phyloP scores from a whole-genome alignment of 2,797 vertebrate genomes.

The Poeciliopsis paucimaculata region DNA sequence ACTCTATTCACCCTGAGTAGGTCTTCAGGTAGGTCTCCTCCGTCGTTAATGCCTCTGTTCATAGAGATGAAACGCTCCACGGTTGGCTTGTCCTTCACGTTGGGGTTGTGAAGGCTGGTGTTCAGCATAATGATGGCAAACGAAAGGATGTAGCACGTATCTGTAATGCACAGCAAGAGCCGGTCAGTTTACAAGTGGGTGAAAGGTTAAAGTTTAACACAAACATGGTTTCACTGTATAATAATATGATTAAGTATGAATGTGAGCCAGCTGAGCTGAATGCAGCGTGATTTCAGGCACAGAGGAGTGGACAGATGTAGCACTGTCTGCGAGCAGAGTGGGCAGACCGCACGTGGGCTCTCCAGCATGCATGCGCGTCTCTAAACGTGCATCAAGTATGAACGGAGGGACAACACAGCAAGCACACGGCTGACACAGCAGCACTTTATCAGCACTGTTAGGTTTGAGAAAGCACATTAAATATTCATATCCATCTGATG shows the following conservation, averaged over 20 bases:
- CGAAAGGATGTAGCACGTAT: constrained; percentile 96
- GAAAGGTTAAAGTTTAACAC: constrained; percentile 29
- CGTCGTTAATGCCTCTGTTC: constrained; percentile 96
- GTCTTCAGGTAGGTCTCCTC: constrained; percentile 94
- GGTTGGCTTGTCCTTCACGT: constrained; percentile 93
- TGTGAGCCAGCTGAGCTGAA: constrained; percentile 61
- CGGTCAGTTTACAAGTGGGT: neutral
- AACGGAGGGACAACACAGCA: constrained; percentile 35
- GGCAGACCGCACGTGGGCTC: constrained; percentile 49
- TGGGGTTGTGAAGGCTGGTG: constrained; percentile 94
- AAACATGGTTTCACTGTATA: constrained; percentile 37
- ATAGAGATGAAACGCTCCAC: constrained; percentile 95
- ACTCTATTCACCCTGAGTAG: constrained; percentile 87
- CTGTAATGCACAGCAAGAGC: constrained; percentile 68
- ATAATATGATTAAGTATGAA: constrained; percentile 64
- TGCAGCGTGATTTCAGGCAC: constrained; percentile 29
- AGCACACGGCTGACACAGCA: constrained; percentile 64
- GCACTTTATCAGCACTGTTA: constrained; percentile 67
- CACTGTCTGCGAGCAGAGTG: constrained; percentile 49
- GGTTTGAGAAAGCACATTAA: constrained; percentile 65
- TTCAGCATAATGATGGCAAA: constrained; percentile 85
- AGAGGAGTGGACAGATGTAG: constrained; percentile 33
- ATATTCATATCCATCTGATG: constrained; percentile 80
- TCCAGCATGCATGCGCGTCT: constrained; percentile 43
- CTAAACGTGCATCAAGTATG: constrained; percentile 21